Conservation (phyloP, 1,140 invertebrate genomes). For the Conus betulinus region DNA sequence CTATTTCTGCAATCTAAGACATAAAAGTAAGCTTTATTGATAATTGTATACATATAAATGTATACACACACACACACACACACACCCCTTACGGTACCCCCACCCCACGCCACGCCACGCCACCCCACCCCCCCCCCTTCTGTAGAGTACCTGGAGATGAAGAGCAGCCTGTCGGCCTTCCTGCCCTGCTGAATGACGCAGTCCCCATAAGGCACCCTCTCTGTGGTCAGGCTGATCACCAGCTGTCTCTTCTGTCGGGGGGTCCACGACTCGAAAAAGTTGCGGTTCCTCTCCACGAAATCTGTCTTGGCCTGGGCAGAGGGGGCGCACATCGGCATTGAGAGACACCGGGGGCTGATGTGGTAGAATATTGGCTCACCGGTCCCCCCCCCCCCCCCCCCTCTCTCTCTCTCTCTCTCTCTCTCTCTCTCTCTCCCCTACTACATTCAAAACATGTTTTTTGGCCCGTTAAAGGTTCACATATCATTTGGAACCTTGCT, state of each 20-base stretch:
- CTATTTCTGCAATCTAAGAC: no score
- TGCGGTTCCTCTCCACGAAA: conserved; percentile 66
- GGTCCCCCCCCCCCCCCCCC: not conserved
- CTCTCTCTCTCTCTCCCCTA: conserved; percentile 7
- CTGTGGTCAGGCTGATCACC: conserved; percentile 70
- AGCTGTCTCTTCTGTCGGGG: conserved; percentile 72
- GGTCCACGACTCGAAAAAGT: conserved; percentile 66
- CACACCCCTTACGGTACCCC: no score
- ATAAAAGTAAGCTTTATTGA: no score
- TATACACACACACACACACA: no score
- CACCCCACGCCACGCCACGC: no score
- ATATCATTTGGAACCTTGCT: no score
- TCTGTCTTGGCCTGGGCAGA: conserved; percentile 64
- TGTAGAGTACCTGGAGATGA: conserved; percentile 67
- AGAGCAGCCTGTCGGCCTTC: conserved; percentile 67
- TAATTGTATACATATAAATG: no score
- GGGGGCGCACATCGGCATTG: no score
- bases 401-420: conserved; percentile 9
- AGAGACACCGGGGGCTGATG: not conserved
- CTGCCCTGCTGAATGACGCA: conserved; percentile 69
- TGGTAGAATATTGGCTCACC: not conserved
- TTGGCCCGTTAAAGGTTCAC: no score
- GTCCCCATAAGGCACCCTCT: conserved; percentile 65
- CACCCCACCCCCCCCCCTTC: no score
- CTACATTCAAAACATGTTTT: no score